A percentile compares a stretch with the other conserved stretches of the same genome.
Evolutionary conservation across 1,140 invertebrate genomes (phyloP).

Genomic region (Aphis gossypii): DNA sequence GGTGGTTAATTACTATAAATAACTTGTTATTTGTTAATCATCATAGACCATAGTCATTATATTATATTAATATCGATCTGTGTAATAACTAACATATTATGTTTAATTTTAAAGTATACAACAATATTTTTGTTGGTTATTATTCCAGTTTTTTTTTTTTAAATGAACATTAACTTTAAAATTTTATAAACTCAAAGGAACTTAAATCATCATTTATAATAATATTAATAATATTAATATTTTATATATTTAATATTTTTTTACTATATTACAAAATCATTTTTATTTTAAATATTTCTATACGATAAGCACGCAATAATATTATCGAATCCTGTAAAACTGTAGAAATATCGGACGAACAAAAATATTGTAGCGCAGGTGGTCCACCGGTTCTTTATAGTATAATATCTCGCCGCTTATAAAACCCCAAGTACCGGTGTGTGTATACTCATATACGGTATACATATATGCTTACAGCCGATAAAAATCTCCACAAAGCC

Average conservation of each 20-base stretch:
- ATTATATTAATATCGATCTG: not conserved
- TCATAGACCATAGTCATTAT: not conserved
- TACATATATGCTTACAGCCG: not conserved
- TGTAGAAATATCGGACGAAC: not conserved
- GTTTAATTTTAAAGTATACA: not conserved
- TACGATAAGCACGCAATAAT: not conserved
- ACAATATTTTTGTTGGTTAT: not conserved
- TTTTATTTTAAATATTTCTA: not conserved
- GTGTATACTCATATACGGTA: not conserved
- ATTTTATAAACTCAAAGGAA: too few species aligned
- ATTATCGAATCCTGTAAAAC: not conserved
- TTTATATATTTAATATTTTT: too few species aligned
- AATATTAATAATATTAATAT: too few species aligned
- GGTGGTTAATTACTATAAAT: not conserved
- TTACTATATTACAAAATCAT: not conserved
- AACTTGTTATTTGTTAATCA: not conserved
- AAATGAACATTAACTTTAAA: not conserved
- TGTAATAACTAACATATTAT: not conserved
- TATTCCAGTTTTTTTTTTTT: not conserved
- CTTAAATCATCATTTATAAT: too few species aligned
- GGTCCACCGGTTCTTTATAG: conserved; percentile 39
- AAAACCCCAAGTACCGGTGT: conserved; percentile 50
- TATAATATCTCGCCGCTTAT: conserved; percentile 45
- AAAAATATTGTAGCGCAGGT: conserved; percentile 45
- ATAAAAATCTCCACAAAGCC: conserved; percentile 56